Percentiles rank a stretch among this genome's conserved stretches.
These are phyloP conservation scores for Nycticorax nycticorax DNA, from an alignment of 2,113 vertebrate species.

Conservation along the genomic window DNA sequence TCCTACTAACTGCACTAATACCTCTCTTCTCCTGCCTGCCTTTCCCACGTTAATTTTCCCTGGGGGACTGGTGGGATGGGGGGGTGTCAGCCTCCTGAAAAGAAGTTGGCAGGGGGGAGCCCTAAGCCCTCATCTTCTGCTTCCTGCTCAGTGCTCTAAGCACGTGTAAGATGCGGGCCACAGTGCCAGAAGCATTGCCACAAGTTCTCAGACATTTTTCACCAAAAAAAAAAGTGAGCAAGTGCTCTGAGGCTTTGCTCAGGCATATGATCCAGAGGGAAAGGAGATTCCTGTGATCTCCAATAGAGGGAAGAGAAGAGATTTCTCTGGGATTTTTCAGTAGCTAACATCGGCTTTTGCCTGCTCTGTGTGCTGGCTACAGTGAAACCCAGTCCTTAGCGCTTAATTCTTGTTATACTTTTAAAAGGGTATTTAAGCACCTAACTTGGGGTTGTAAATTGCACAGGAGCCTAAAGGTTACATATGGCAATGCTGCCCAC, in stretches of 20 bases:
- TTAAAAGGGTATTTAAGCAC: background rate
- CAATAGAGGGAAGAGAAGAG: background rate
- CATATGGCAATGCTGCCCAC: background rate
- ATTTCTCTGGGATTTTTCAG: background rate
- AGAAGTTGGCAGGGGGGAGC: background rate
- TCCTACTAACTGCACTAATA: background rate
- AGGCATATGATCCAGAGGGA: background rate
- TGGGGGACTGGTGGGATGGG: background rate
- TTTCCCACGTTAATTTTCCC: background rate
- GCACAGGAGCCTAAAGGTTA: constrained; percentile 6
- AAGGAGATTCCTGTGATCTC: background rate
- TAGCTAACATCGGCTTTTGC: background rate
- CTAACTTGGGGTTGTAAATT: background rate
- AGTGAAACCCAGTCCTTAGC: background rate
- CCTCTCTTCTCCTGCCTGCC: background rate
- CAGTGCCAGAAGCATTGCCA: background rate
- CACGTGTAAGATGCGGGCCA: background rate
- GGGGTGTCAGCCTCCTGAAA: background rate
- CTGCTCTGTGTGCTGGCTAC: background rate
- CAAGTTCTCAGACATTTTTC: background rate
- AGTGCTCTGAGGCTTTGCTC: background rate
- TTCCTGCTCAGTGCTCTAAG: background rate
- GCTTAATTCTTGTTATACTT: background rate
- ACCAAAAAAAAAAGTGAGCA: background rate
- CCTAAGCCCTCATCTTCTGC: background rate